Evolutionary conservation across 2,113 vertebrate species (phyloP).

Genomic region (Phyllopteryx taeniolatus): DNA sequence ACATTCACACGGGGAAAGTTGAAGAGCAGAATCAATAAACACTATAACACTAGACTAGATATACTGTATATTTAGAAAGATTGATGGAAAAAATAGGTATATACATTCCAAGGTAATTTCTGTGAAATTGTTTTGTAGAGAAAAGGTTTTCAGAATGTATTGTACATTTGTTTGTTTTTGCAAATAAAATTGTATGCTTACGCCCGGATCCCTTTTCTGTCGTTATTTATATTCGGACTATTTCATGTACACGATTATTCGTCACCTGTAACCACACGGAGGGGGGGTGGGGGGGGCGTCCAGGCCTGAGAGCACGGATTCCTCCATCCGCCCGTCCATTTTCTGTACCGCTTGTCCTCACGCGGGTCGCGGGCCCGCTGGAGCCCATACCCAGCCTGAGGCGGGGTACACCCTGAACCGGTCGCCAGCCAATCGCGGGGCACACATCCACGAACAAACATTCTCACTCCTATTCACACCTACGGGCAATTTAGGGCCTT

Average conservation of each 20-base stretch:
- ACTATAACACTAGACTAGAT: conserved; percentile 46
- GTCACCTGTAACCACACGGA: conserved; percentile 39
- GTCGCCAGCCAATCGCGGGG: no score
- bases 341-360: no score
- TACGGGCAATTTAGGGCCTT: not conserved
- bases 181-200: conserved; percentile 79
- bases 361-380: no score
- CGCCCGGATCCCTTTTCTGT: conserved; percentile 27
- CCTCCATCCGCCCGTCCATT: no score
- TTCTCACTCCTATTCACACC: no score
- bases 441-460: no score
- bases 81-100: conserved; percentile 65
- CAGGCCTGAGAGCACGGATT: not conserved
- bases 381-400: no score
- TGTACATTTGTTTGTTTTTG: conserved; percentile 71
- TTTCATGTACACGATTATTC: not conserved
- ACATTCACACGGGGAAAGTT: conserved; percentile 57
- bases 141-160: conserved; percentile 78
- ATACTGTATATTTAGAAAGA: conserved; percentile 58
- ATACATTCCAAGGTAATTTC: conserved; percentile 82
- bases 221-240: not conserved
- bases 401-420: no score
- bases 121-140: conserved; percentile 84
- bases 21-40: conserved; percentile 50
- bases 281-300: no score